These are phyloP conservation scores for Podarcis cretensis DNA, from an alignment of 2,113 vertebrate species.

Conservation along the genomic window DNA sequence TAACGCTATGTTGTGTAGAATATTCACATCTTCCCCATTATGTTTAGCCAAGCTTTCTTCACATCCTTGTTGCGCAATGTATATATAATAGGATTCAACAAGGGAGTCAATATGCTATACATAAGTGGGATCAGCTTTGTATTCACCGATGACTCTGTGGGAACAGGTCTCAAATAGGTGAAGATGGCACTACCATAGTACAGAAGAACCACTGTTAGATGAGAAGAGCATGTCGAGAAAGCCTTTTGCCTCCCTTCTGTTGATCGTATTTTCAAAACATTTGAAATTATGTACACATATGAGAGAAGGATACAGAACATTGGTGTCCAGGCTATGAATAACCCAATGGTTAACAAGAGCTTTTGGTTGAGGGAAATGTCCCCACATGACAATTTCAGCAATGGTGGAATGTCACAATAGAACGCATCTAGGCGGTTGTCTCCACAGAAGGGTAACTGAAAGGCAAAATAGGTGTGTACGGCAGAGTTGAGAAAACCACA, in stretches of 20 bases:
- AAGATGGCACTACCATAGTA: slow-evolving; percentile 60
- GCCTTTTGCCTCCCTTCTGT: slow-evolving; percentile 50
- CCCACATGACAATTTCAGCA: slow-evolving; percentile 64
- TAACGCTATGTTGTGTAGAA: neutral
- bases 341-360: slow-evolving; percentile 37
- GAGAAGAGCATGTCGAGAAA: slow-evolving; percentile 64
- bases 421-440: slow-evolving; percentile 54
- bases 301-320: slow-evolving; percentile 49
- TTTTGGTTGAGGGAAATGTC: slow-evolving; percentile 44
- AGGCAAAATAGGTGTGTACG: slow-evolving; percentile 34
- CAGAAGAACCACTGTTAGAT: slow-evolving; percentile 52
- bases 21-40: slow-evolving; percentile 17
- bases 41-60: slow-evolving; percentile 31
- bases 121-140: slow-evolving; percentile 52
- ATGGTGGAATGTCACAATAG: slow-evolving; percentile 65
- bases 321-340: slow-evolving; percentile 43
- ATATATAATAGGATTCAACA: slow-evolving; percentile 63
- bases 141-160: slow-evolving; percentile 25
- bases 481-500: slow-evolving; percentile 36
- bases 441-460: slow-evolving; percentile 57
- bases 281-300: slow-evolving; percentile 44
- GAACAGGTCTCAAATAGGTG: slow-evolving; percentile 41
- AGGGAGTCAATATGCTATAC: slow-evolving; percentile 53
- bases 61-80: slow-evolving; percentile 58
- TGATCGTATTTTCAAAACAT: slow-evolving; percentile 51